Evolutionary conservation across 2,888 invertebrate genomes (phyloP).

Genomic region (Dioctria linearis): DNA sequence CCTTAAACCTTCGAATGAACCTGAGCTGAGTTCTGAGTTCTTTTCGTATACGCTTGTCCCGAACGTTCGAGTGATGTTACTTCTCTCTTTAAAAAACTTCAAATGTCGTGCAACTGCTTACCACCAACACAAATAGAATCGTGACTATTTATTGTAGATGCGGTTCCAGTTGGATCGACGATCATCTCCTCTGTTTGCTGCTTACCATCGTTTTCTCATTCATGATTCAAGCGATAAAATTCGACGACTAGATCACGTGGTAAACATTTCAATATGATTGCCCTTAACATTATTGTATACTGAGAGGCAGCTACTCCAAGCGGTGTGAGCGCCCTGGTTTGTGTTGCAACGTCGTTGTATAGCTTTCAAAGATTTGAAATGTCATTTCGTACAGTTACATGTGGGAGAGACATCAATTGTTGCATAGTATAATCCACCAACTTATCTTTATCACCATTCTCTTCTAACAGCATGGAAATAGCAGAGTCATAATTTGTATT

Average conservation of each 20-base stretch:
- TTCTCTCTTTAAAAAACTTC: background rate
- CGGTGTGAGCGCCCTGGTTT: constrained; percentile 8
- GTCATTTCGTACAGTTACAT: background rate
- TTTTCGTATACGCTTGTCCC: background rate
- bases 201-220: background rate
- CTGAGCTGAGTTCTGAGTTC: background rate
- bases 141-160: background rate
- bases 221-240: constrained; percentile 5
- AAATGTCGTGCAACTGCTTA: background rate
- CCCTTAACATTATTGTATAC: constrained; percentile 23
- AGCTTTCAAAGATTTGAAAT: constrained; percentile 6
- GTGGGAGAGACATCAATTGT: constrained; percentile 20
- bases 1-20: background rate
- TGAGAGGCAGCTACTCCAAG: constrained; percentile 1
- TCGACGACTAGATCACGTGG: constrained; percentile 2
- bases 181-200: no score
- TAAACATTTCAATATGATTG: constrained; percentile 7
- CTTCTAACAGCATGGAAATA: background rate
- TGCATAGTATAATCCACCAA: constrained; percentile 17
- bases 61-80: constrained; percentile 18
- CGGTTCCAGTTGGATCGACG: background rate
- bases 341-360: constrained; percentile 3
- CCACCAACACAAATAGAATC: constrained; percentile 1
- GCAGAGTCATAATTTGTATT: constrained; percentile 16
- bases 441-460: constrained; percentile 18